A percentile compares a stretch with the other conserved stretches of the same genome.
Evolutionary conservation across 2,797 vertebrate genomes (phyloP).

Genomic region (Sebastes minor): DNA sequence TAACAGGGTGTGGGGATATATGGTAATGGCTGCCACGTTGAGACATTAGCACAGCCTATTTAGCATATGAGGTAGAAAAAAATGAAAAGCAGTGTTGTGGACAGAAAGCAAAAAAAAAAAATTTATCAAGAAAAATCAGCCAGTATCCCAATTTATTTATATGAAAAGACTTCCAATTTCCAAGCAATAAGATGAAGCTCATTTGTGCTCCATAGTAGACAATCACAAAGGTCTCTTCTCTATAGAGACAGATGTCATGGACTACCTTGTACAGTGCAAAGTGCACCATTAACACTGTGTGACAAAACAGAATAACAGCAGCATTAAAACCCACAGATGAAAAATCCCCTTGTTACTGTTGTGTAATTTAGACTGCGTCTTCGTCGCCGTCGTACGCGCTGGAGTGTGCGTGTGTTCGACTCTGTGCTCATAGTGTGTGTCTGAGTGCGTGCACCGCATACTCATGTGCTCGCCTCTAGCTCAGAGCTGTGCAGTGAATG

Average conservation of each 20-base stretch:
- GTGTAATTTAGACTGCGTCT: slow-evolving; percentile 60
- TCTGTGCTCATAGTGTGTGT: slow-evolving; percentile 70
- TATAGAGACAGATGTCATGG: slow-evolving; percentile 16
- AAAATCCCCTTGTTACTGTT: slow-evolving; percentile 9
- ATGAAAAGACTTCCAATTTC: background rate
- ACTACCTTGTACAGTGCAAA: background rate
- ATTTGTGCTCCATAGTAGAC: background rate
- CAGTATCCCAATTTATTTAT: background rate
- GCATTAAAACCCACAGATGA: slow-evolving; percentile 21
- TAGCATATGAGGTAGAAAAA: slow-evolving; percentile 40
- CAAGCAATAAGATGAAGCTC: background rate
- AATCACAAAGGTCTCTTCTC: background rate
- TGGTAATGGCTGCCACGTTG: slow-evolving; percentile 48
- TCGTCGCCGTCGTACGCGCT: slow-evolving; percentile 25
- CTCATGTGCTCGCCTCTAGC: slow-evolving; percentile 74
- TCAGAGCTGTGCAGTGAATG: slow-evolving; percentile 81
- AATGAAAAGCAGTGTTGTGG: slow-evolving; percentile 15
- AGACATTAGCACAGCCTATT: slow-evolving; percentile 47
- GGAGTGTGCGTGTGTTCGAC: slow-evolving; percentile 44
- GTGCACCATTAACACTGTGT: slow-evolving; percentile 21
- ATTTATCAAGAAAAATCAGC: background rate
- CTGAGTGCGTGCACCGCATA: slow-evolving; percentile 76
- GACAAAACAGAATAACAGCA: slow-evolving; percentile 21
- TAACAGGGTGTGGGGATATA: slow-evolving; percentile 42
- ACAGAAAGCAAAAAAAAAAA: background rate